Base-by-base conservation (phyloP, 1,140 invertebrate genomes). In the Lasioglossum baleicum region DNA sequence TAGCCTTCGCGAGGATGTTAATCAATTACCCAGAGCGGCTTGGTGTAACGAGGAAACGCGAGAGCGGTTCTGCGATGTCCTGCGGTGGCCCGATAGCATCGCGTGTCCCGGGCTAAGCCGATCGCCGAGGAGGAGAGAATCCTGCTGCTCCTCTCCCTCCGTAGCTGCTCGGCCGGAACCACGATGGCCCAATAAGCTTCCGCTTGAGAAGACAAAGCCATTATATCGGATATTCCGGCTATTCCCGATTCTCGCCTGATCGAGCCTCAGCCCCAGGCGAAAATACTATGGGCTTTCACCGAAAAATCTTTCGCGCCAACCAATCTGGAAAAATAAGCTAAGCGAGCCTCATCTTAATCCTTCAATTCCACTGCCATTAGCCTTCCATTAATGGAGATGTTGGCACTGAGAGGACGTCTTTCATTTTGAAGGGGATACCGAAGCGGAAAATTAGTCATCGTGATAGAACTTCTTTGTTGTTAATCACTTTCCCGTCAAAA, bases 41-140 rank as follows among this genome's bases (percentile, higher is more conserved):
- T 60, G 68, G 63, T 66, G 53, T 81, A 81, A 81, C 75, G 58
- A 78, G 80, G 80, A 81, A 78, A 81, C 60, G 70, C 74, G 75
- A 20, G 51, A 42, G 26, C 80, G n/a, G 31, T 60, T 42, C 31
- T 20, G 51, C 31, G 35, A 20, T 22, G 53, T 44, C 53, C 48
- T 70, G 56, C 31, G 15, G 8, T 65, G 4, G 51, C 40, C 22
- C 53, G 68, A 58, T 58, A 20, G 65, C 22, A 67, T 67, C 65
- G 20, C n/a, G 42, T 44, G 40, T 44, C n/a, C 20, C 20, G 40
- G 40, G n/a, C 20, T 17, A 48, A 51, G 44, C n/a, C 40, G 40
- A 20, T 44, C 20, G 10, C 65, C 65, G 17, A 44, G 64, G 65
- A 66, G 44, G 44, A 48, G 8, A 11, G 35, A 2, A 10, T 44